Conservation (phyloP, 2,113 vertebrate species). For the Cheilinus undulatus region DNA sequence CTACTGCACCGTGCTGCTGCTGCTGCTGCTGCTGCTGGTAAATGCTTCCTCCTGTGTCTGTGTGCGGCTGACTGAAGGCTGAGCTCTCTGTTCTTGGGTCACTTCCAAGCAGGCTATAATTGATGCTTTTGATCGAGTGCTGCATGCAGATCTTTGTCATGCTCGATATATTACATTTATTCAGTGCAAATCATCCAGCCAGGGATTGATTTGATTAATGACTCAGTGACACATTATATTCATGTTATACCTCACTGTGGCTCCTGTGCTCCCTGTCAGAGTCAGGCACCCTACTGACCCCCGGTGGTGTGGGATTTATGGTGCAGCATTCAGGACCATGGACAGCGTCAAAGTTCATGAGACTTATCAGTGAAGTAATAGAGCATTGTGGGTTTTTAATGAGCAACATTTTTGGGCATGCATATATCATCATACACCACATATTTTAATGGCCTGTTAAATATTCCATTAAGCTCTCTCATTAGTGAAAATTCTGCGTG, state of each 20-base stretch:
- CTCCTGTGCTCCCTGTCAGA: slow-evolving; percentile 6
- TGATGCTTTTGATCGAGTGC: slow-evolving; percentile 77
- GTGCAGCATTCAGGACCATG: slow-evolving; percentile 62
- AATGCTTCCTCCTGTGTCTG: slow-evolving; percentile 5
- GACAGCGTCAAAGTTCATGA: slow-evolving; percentile 62
- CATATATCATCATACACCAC: slow-evolving; percentile 33
- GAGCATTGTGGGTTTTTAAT: slow-evolving; percentile 11
- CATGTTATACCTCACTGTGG: slow-evolving; percentile 57
- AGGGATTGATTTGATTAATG: slow-evolving; percentile 82
- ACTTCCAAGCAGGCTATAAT: slow-evolving; percentile 77
- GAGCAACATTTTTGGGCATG: slow-evolving; percentile 25
- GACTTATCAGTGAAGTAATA: slow-evolving; percentile 29
- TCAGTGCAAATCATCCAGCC: slow-evolving; percentile 78
- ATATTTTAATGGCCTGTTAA: slow-evolving; percentile 67
- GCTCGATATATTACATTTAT: slow-evolving; percentile 83
- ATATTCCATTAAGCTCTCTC: slow-evolving; percentile 55
- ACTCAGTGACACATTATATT: slow-evolving; percentile 75
- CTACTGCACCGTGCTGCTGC: slow-evolving; percentile 20
- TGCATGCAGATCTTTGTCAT: slow-evolving; percentile 80
- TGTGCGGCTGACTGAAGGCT: slow-evolving; percentile 29
- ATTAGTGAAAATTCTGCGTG: slow-evolving; percentile 26
- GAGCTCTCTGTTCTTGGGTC: slow-evolving; percentile 68
- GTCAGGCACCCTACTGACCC: slow-evolving; percentile 74
- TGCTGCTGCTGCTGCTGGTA: slow-evolving; percentile 19
- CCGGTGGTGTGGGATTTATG: slow-evolving; percentile 60